Percentiles rank a stretch among this genome's conserved stretches.
Evolutionary conservation across 2,888 invertebrate genomes (phyloP).

Genomic region (Biston betularia): DNA sequence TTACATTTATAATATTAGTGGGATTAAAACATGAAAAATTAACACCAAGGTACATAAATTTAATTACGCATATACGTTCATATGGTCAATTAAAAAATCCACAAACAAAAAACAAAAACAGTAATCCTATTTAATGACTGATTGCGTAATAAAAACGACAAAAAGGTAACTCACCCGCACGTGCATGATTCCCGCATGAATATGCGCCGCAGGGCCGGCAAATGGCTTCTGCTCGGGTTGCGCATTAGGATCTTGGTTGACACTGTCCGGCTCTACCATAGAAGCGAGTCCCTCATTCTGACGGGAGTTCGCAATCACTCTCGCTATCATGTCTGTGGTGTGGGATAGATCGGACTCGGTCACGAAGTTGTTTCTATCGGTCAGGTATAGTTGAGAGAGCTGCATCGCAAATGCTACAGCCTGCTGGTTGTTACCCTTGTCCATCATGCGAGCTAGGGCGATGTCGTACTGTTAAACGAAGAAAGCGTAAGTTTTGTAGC

Average conservation of each 20-base stretch:
- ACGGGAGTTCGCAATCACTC: conserved; percentile 91
- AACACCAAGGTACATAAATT: too few species aligned
- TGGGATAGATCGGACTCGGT: conserved; percentile 94
- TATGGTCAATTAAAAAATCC: too few species aligned
- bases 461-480: conserved; percentile 89
- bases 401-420: conserved; percentile 97
- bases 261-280: conserved; percentile 92
- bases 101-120: too few species aligned
- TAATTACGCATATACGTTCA: too few species aligned
- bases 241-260: conserved; percentile 89
- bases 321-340: conserved; percentile 93
- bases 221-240: conserved; percentile 92
- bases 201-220: conserved; percentile 94
- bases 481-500: neutral
- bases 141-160: too few species aligned
- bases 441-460: conserved; percentile 94
- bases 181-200: conserved; percentile 96
- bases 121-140: too few species aligned
- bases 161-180: conserved; percentile 86
- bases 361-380: conserved; percentile 91
- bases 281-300: conserved; percentile 93
- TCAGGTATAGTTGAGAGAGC: conserved; percentile 93
- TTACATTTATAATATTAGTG: too few species aligned
- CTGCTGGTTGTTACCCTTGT: conserved; percentile 92
- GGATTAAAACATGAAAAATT: too few species aligned